phyloP scores from a whole-genome alignment of 2,797 vertebrate genomes.

The Diplodus sargus region DNA sequence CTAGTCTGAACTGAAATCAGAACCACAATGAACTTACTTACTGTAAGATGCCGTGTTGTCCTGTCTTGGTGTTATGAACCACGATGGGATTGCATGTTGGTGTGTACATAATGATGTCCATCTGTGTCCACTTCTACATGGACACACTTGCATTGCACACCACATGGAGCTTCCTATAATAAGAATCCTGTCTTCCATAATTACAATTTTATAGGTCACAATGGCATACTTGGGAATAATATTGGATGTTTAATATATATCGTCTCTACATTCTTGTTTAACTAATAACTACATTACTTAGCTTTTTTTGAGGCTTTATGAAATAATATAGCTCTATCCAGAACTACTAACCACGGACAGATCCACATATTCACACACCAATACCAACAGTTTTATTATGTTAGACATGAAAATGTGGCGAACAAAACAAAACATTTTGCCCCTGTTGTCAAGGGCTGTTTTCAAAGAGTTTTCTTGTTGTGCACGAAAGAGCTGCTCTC shows the following conservation, averaged over 20 bases:
- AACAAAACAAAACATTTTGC: conserved; percentile 36
- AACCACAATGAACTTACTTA: background rate
- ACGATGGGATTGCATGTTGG: no score
- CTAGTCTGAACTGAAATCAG: background rate
- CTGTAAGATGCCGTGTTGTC: background rate
- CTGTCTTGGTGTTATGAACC: background rate
- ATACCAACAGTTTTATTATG: conserved; percentile 6
- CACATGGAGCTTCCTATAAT: background rate
- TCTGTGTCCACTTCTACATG: background rate
- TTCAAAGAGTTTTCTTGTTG: conserved; percentile 7
- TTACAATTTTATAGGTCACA: background rate
- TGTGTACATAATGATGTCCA: background rate
- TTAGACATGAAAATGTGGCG: conserved; percentile 11
- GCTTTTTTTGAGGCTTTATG: background rate
- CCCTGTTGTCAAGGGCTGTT: conserved; percentile 17
- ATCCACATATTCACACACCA: conserved; percentile 9
- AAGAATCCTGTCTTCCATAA: background rate
- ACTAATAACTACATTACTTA: background rate
- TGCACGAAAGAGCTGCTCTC: conserved; percentile 21
- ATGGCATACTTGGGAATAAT: background rate
- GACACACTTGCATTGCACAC: background rate
- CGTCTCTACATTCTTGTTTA: background rate
- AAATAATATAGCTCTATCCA: background rate
- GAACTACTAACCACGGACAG: background rate
- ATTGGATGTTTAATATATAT: background rate